Conservation (phyloP, 2,113 vertebrate genomes). For the Sceloporus tristichus region DNA sequence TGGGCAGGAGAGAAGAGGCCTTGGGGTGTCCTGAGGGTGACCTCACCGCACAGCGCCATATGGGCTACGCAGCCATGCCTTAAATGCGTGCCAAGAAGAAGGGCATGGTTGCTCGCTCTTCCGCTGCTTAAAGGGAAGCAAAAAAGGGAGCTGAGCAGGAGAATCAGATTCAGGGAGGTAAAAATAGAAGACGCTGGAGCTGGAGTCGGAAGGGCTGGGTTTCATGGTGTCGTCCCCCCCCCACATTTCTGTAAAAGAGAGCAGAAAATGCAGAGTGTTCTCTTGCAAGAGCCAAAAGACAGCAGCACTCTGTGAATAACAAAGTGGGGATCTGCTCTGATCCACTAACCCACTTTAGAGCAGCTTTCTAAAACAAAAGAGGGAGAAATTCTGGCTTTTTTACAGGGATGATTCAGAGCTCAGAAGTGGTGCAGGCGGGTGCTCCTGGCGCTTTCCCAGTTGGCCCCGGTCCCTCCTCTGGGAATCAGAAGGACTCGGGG, state of each 20-base stretch:
- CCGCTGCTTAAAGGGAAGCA: not conserved
- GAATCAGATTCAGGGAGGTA: constrained; percentile 63
- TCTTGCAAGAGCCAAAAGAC: constrained; percentile 48
- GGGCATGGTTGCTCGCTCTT: accelerated
- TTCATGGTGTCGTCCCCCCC: too few species aligned
- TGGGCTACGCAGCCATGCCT: not conserved
- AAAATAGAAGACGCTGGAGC: constrained; percentile 64
- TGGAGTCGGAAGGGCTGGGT: not conserved
- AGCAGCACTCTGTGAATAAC: constrained; percentile 62
- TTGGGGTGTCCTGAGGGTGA: not conserved
- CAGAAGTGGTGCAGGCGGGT: accelerated
- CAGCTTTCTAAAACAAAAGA: constrained; percentile 52
- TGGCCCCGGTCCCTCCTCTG: constrained; percentile 26
- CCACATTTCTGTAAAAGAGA: constrained; percentile 18
- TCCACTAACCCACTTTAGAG: constrained; percentile 70
- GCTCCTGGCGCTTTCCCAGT: not conserved
- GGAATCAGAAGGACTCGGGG: constrained; percentile 15
- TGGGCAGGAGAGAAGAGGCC: too few species aligned
- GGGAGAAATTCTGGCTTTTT: constrained; percentile 43
- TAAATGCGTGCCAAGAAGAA: not conserved
- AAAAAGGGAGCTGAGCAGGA: not conserved
- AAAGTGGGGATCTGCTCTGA: constrained; percentile 62
- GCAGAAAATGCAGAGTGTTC: constrained; percentile 58
- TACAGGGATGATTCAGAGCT: constrained; percentile 34
- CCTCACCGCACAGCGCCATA: not conserved